These are phyloP conservation scores for Montipora foliosa DNA, from an alignment of 64 coral and sea anemone species.

Conservation along the genomic window DNA sequence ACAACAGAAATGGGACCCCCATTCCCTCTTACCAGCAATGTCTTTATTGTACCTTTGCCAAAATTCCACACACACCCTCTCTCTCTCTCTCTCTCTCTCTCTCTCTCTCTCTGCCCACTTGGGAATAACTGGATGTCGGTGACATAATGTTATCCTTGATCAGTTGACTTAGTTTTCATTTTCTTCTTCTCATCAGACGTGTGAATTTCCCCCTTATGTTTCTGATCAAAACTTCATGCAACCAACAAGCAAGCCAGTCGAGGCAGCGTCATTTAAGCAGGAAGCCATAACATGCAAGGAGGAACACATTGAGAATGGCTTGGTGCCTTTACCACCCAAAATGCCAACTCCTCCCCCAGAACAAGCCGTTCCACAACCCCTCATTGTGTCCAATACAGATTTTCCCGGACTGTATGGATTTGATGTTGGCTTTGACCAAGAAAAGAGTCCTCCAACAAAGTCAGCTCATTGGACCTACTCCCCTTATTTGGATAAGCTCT, in stretches of 20 bases:
- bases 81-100: too few relatives aligned
- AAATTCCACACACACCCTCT: too few relatives aligned
- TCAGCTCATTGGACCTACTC: constrained; percentile 91
- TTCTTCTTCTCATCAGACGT: not conserved
- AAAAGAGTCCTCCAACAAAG: constrained; percentile 56
- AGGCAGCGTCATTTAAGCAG: not conserved
- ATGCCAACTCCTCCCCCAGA: constrained; percentile 21
- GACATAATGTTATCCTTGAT: too few relatives aligned
- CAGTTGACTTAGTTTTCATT: not conserved
- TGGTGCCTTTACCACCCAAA: not conserved
- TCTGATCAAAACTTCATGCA: not conserved
- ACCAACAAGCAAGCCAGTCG: not conserved
- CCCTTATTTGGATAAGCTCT: constrained; percentile 68
- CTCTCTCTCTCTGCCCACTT: too few relatives aligned
- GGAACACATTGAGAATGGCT: not conserved
- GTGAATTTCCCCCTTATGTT: not conserved
- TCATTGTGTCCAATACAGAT: constrained; percentile 81
- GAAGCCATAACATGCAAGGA: not conserved
- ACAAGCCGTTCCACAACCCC: constrained; percentile 9
- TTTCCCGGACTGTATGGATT: constrained; percentile 63
- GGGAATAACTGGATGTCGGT: too few relatives aligned
- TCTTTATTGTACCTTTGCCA: too few relatives aligned
- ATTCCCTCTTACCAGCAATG: too few relatives aligned
- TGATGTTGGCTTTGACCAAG: constrained; percentile 77
- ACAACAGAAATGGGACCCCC: too few relatives aligned